phyloP scores from a whole-genome alignment of 2,888 invertebrate species.

The Mythimna loreyi region DNA sequence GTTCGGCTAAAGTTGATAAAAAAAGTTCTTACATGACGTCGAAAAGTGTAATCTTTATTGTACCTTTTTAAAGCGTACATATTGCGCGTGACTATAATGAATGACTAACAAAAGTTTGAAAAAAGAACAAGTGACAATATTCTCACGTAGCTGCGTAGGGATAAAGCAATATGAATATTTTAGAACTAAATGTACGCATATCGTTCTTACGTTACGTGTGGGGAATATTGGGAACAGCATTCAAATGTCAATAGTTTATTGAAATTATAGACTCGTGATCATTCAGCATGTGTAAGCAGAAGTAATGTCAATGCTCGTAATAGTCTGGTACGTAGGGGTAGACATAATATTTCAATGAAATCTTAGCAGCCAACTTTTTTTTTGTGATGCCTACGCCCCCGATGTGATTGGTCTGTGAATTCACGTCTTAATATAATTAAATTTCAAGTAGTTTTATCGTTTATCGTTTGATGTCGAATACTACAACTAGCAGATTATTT shows the following conservation, averaged over 20 bases:
- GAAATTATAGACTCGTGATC: constrained; percentile 3
- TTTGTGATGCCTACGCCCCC: too few species aligned
- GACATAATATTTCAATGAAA: not conserved
- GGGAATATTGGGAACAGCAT: constrained; percentile 34
- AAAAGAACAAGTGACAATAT: constrained; percentile 29
- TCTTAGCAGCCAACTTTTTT: not conserved
- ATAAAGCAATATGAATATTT: constrained; percentile 53
- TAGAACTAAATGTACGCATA: constrained; percentile 41
- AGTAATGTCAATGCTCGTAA: not conserved
- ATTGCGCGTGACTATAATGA: constrained; percentile 5
- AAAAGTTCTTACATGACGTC: too few species aligned
- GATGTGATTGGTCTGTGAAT: too few species aligned
- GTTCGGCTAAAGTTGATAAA: not conserved
- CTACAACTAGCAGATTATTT: not conserved
- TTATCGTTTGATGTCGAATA: too few species aligned
- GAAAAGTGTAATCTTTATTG: too few species aligned
- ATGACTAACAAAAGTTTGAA: constrained; percentile 1
- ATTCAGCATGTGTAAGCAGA: constrained; percentile 10
- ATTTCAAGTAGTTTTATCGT: too few species aligned
- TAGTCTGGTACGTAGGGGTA: too few species aligned
- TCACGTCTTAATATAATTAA: too few species aligned
- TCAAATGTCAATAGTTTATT: constrained; percentile 34
- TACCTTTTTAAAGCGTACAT: not conserved
- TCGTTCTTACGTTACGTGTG: constrained; percentile 42
- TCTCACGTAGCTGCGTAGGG: constrained; percentile 38